Base-by-base conservation (phyloP, 2,888 invertebrate species). In the Arge pagana region DNA sequence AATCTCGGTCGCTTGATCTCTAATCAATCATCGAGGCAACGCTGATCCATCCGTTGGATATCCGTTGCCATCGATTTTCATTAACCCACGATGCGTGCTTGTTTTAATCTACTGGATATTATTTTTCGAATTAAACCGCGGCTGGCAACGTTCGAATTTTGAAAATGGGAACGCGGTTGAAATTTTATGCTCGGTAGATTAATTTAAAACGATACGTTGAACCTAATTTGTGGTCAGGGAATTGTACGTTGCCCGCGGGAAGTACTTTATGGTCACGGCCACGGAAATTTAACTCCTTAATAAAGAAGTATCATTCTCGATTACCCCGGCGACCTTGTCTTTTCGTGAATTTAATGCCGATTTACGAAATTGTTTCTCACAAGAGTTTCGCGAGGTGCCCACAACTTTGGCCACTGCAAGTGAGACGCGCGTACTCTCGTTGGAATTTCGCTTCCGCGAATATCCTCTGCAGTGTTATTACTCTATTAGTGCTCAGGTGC, bases 251-350 rank as follows among this genome's bases (percentile, higher is more conserved):
- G 15, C 10, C n/a, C n/a, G 4, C 23, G 23, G 45, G 45, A 45
- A 45, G 15, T 11, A 33, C 45, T 45, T 45, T 33, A n/a, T n/a
- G n/a, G n/a, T n/a, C n/a, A n/a, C n/a, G 33, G 45, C 35, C 45
- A 45, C 45, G 45, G 45, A 33, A 45, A 45, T 45, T 45, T 45
- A 45, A 45, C 45, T 45, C 45, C 35, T 45, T 45, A 23, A 45
- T n/a, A 33, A 33, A 33, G n/a, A 19, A 10, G 15, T 21, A 10
- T 23, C 33, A 33, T 45, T 45, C 19, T 23, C 15, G 33, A 15
- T 33, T n/a, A n/a, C n/a, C n/a, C n/a, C n/a, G n/a, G n/a, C n/a
- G n/a, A n/a, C n/a, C n/a, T n/a, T n/a, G n/a, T n/a, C n/a, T n/a
- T n/a, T n/a, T n/a, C n/a, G n/a, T n/a, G n/a, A n/a, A n/a, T n/a